phyloP scores from a whole-genome alignment of 2,888 invertebrate species.

The Zaprionus obscuricornis region DNA sequence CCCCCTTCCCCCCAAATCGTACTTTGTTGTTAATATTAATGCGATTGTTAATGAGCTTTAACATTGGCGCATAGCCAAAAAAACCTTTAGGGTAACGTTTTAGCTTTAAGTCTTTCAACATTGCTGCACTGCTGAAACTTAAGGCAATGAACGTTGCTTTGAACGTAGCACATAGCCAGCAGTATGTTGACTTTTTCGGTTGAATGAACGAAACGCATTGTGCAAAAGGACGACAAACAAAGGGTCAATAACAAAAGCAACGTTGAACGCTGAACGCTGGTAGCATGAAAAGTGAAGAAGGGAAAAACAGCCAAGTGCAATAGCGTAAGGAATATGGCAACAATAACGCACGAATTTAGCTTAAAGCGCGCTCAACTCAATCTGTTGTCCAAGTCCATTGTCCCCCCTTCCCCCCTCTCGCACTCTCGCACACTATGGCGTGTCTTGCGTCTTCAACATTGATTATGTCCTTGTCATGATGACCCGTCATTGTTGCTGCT shows the following conservation, averaged over 20 bases:
- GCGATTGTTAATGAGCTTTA: conserved; percentile 59
- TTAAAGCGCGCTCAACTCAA: conserved; percentile 7
- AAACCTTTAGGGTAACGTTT: background rate
- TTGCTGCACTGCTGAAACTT: too few relatives aligned
- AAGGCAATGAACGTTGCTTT: too few relatives aligned
- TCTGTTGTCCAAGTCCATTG: background rate
- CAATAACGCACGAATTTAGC: conserved; percentile 30
- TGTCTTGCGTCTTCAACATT: conserved; percentile 43
- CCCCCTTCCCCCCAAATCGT: conserved; percentile 30
- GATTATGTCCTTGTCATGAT: conserved; percentile 58
- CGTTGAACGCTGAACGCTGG: background rate
- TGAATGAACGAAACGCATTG: conserved; percentile 70
- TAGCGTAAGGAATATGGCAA: conserved; percentile 18
- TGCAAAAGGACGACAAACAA: conserved; percentile 53
- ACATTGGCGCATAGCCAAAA: conserved; percentile 16
- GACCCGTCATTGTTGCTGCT: conserved; percentile 21
- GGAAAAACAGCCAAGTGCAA: conserved; percentile 21
- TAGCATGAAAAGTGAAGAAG: conserved; percentile 2
- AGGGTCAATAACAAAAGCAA: conserved; percentile 58
- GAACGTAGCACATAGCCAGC: too few relatives aligned
- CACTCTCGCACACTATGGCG: conserved; percentile 45
- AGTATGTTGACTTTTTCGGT: conserved; percentile 64
- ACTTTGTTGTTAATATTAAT: conserved; percentile 52
- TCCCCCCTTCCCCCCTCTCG: conserved; percentile 42
- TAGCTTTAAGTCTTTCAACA: conserved; percentile 47